Evolutionary conservation across 2,797 vertebrate genomes (phyloP), one percentile per base, ranked within the genome.

Genomic region (Pseudocheirus occidentalis): DNA sequence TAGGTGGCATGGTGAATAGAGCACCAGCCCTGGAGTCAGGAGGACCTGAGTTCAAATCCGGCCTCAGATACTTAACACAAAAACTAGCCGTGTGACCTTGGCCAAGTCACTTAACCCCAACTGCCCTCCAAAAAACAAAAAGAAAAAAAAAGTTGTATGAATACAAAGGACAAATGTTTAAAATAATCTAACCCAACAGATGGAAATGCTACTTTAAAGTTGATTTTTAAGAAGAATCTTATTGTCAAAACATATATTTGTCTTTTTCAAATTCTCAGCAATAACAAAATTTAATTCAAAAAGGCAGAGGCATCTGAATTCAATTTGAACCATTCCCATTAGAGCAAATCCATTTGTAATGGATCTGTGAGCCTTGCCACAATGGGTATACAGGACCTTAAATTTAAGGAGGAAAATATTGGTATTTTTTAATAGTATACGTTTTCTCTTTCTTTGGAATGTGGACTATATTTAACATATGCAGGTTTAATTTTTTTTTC

Each of bases 101-200:
- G n/a, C n/a, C n/a, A n/a, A n/a, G n/a, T n/a, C n/a, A n/a, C n/a
- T n/a, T n/a, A n/a, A n/a, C n/a, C n/a, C n/a, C n/a, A n/a, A n/a
- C n/a, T n/a, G n/a, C n/a, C n/a, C n/a, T n/a, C n/a, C n/a, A n/a
- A n/a, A n/a, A n/a, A n/a, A n/a, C n/a, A n/a, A n/a, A n/a, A n/a
- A n/a, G n/a, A n/a, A n/a, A n/a, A n/a, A n/a, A n/a, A n/a, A n/a
- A n/a, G n/a, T 0, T 73, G 73, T 34, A 91, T 89, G 59, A 95
- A 58, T 52, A 92, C 90, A 57, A 24, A 62, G 14, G 81, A 53
- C 31, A 52, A 81, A 87, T 59, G 73, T 58, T 96, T 96, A 96
- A 97, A 95, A 93, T 95, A 97, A 95, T 81, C 94, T 58, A 0
- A 21, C 57, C 54, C 18, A 31, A 93, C 31, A 56, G 96, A 56